These are phyloP conservation scores for Drosophila fuyamai DNA, from an alignment of 1,140 invertebrate genomes.

Conservation along the genomic window DNA sequence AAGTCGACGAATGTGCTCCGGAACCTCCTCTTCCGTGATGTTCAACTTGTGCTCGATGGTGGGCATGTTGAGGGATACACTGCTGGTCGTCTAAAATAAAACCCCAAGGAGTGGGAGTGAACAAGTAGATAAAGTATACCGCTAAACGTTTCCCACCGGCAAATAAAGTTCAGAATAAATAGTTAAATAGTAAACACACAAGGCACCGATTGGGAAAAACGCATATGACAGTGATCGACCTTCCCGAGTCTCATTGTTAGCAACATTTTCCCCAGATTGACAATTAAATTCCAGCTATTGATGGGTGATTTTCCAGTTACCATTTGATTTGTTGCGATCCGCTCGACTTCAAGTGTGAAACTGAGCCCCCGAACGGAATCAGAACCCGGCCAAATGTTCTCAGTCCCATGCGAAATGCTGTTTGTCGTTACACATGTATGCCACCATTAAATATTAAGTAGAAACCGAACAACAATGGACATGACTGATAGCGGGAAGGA, in stretches of 20 bases:
- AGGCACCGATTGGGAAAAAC: conserved; percentile 3
- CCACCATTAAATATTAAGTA: conserved; percentile 60
- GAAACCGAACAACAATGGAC: conserved; percentile 54
- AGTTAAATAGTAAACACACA: conserved; percentile 2
- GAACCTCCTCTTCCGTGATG: conserved; percentile 69
- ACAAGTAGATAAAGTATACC: conserved; percentile 8
- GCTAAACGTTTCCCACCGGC: not conserved
- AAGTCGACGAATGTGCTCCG: conserved; percentile 61
- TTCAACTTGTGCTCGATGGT: conserved; percentile 71
- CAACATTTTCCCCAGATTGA: conserved; percentile 28
- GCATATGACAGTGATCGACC: conserved; percentile 12
- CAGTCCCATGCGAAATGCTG: conserved; percentile 63
- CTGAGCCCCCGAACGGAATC: conserved; percentile 56
- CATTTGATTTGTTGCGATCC: conserved; percentile 36
- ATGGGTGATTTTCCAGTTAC: conserved; percentile 20
- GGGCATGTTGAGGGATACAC: conserved; percentile 56
- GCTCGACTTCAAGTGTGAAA: conserved; percentile 69
- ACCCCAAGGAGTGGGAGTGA: not conserved
- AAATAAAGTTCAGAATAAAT: not conserved
- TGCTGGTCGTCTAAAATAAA: conserved; percentile 35
- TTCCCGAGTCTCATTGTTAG: conserved; percentile 35
- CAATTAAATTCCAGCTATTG: conserved; percentile 27
- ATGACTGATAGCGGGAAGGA: conserved; percentile 41
- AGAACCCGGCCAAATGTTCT: conserved; percentile 58
- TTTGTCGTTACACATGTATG: conserved; percentile 54